Conservation (phyloP, 2,888 invertebrate species). For the Aporophyla nigra region DNA sequence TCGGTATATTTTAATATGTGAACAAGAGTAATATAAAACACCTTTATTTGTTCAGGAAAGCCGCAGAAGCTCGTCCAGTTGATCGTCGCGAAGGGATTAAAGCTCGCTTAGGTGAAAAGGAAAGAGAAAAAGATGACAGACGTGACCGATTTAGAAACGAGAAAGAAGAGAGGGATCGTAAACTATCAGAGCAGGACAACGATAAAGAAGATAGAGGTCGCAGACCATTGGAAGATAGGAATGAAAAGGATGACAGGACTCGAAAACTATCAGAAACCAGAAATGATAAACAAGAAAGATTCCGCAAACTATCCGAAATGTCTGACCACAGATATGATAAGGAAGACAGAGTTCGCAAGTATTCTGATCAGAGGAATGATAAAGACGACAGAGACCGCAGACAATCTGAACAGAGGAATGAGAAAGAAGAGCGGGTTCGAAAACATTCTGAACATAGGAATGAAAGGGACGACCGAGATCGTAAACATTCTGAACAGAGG, state of each 20-base stretch:
- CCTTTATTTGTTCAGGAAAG: constrained; percentile 70
- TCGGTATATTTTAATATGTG: neutral
- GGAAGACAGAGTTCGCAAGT: constrained; percentile 43
- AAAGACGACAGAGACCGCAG: constrained; percentile 49
- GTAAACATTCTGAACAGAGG: constrained; percentile 31
- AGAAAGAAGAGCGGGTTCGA: constrained; percentile 46
- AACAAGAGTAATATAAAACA: neutral
- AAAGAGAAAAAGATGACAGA: constrained; percentile 57
- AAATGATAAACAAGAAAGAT: constrained; percentile 58
- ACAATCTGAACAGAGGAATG: constrained; percentile 34
- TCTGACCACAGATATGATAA: constrained; percentile 41
- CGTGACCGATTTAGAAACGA: constrained; percentile 47
- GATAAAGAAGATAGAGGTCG: constrained; percentile 54
- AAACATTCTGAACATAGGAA: constrained; percentile 44
- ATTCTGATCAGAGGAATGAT: constrained; percentile 34
- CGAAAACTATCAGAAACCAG: constrained; percentile 49
- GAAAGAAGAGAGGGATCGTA: constrained; percentile 41
- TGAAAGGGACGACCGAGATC: constrained; percentile 41
- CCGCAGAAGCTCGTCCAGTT: constrained; percentile 62
- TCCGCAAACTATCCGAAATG: constrained; percentile 46
- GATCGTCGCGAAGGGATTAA: constrained; percentile 72
- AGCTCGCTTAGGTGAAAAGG: constrained; percentile 66
- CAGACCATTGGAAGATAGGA: constrained; percentile 41
- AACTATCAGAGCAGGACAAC: constrained; percentile 36
- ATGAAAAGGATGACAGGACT: constrained; percentile 49